Conservation (phyloP, 2,113 vertebrate species). For the Amazona guildingii region DNA sequence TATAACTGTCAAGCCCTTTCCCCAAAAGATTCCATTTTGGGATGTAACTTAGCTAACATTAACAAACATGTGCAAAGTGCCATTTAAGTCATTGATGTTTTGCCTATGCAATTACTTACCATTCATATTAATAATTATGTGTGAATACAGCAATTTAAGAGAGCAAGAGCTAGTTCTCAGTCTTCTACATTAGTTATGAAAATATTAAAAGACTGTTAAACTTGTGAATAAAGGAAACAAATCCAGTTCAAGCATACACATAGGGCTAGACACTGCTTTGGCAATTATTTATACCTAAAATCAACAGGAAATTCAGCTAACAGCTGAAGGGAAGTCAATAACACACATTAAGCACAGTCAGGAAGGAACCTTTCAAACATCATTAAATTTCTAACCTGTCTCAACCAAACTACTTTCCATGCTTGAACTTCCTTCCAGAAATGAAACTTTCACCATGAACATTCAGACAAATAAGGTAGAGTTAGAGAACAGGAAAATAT, state of each 20-base stretch:
- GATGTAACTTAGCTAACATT: background rate
- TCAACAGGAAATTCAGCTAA: conserved; percentile 55
- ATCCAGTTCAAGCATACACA: background rate
- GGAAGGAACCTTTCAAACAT: conserved; percentile 66
- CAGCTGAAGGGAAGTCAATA: conserved; percentile 53
- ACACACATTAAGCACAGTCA: background rate
- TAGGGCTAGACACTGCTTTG: background rate
- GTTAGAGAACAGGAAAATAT: background rate
- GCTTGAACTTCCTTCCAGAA: conserved; percentile 47
- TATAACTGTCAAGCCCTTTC: background rate
- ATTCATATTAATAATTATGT: background rate
- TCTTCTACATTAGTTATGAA: background rate
- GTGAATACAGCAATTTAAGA: background rate
- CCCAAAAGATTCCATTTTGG: background rate
- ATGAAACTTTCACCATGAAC: background rate
- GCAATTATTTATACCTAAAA: background rate
- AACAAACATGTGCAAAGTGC: background rate
- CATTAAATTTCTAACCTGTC: conserved; percentile 21
- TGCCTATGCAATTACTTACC: background rate
- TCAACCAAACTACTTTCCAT: conserved; percentile 41
- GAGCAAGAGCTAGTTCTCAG: background rate
- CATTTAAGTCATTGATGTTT: background rate
- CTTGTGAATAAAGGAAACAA: background rate
- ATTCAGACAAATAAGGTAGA: background rate
- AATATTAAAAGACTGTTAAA: background rate